Evolutionary conservation across 2,888 invertebrate genomes (phyloP).

Genomic region (Trachelus tabidus): DNA sequence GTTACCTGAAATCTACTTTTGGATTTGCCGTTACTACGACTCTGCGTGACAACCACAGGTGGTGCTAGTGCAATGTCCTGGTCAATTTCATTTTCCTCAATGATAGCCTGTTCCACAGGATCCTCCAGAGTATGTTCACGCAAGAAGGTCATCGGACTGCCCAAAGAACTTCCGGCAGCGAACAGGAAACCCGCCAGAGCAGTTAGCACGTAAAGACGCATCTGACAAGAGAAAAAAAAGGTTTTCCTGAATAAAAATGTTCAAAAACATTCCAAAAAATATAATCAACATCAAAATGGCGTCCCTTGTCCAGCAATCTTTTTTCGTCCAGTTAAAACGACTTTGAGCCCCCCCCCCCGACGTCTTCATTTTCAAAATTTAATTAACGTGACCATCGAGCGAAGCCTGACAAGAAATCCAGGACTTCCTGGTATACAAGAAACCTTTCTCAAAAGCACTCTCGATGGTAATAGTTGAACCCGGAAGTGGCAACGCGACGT

Average conservation of each 20-base stretch:
- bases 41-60: slow-evolving; percentile 11
- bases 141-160: slow-evolving; percentile 18
- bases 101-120: slow-evolving; percentile 15
- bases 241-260: not conserved
- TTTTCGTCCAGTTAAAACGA: too few species aligned
- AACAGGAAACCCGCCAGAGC: not conserved
- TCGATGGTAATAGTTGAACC: not conserved
- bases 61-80: slow-evolving; percentile 13
- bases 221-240: not conserved
- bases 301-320: too few species aligned
- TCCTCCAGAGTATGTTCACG: slow-evolving; percentile 13
- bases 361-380: not conserved
- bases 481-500: not conserved
- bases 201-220: not conserved
- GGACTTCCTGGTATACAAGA: not conserved
- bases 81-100: slow-evolving; percentile 20
- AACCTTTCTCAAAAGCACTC: not conserved
- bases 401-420: not conserved
- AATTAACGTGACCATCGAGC: not conserved
- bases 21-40: slow-evolving; percentile 6
- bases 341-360: too few species aligned
- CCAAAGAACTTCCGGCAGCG: not conserved
- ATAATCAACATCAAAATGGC: too few species aligned
- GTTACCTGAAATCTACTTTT: slow-evolving; percentile 15
- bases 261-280: not conserved